A percentile compares a stretch with the other conserved stretches of the same genome.
Conservation (phyloP, 1,140 invertebrate species). For the Lucilia cuprina region DNA sequence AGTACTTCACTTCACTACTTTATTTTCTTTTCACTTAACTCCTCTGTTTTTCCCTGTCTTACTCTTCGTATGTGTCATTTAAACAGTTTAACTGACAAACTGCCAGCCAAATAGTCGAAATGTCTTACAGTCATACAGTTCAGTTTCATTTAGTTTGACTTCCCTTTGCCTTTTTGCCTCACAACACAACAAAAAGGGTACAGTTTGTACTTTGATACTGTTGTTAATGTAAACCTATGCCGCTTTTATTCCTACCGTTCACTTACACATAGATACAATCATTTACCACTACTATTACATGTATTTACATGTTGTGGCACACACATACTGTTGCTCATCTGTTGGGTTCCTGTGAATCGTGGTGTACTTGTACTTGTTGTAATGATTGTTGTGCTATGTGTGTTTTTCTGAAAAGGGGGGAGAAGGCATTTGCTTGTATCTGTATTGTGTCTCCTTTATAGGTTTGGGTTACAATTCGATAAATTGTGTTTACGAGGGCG, state of each 20-base stretch:
- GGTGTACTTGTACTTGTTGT: neutral
- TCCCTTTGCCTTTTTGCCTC: constrained; percentile 17
- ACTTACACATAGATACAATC: neutral
- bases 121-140: neutral
- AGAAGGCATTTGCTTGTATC: neutral
- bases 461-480: constrained; percentile 26
- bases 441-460: neutral
- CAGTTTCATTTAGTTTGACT: constrained; percentile 22
- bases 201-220: constrained; percentile 41
- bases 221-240: constrained; percentile 39
- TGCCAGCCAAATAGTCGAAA: neutral
- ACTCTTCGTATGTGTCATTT: neutral
- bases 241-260: constrained; percentile 12
- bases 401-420: neutral
- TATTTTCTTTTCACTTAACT: neutral
- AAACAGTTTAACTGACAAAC: neutral
- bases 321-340: constrained; percentile 24
- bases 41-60: neutral
- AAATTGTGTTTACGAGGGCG: neutral
- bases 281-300: neutral
- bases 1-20: neutral
- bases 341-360: neutral
- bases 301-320: neutral
- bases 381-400: constrained; percentile 10
- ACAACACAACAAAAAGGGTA: constrained; percentile 19